Conservation (phyloP, 2,797 vertebrate species). For the Crenichthys baileyi region DNA sequence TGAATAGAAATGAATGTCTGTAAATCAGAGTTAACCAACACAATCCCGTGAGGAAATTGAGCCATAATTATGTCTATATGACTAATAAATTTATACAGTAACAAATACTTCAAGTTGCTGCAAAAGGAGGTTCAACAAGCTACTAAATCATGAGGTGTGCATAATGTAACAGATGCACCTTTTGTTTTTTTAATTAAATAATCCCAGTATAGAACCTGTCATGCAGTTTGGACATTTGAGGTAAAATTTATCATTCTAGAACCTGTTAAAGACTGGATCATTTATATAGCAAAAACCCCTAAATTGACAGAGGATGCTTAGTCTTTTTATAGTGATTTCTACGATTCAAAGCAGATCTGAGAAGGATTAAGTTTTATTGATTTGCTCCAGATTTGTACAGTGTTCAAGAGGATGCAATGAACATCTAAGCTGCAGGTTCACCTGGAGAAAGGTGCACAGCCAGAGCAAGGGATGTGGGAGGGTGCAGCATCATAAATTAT, state of each 20-base stretch:
- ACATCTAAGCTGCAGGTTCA: slow-evolving; percentile 24
- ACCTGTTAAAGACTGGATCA: not conserved
- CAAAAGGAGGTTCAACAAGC: not conserved
- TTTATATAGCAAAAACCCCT: not conserved
- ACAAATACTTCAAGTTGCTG: not conserved
- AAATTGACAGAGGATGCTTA: not conserved
- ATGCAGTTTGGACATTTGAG: not conserved
- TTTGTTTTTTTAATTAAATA: not conserved
- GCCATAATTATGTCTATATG: not conserved
- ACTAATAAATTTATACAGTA: not conserved
- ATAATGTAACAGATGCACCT: not conserved
- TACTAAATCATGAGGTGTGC: not conserved
- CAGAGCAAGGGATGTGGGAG: slow-evolving; percentile 29
- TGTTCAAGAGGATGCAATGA: slow-evolving; percentile 10
- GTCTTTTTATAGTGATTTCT: not conserved
- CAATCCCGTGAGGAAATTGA: not conserved
- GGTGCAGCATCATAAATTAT: slow-evolving; percentile 31
- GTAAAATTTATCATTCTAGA: not conserved
- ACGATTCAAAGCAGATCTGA: not conserved
- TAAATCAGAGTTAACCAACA: not conserved
- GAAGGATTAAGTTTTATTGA: not conserved
- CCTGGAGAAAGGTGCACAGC: slow-evolving; percentile 59
- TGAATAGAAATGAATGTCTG: not conserved
- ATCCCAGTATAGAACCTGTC: not conserved
- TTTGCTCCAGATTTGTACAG: not conserved